Percentiles rank a stretch among this genome's conserved stretches.
phyloP scores from a whole-genome alignment of 2,113 vertebrate genomes.

The Natator depressus region DNA sequence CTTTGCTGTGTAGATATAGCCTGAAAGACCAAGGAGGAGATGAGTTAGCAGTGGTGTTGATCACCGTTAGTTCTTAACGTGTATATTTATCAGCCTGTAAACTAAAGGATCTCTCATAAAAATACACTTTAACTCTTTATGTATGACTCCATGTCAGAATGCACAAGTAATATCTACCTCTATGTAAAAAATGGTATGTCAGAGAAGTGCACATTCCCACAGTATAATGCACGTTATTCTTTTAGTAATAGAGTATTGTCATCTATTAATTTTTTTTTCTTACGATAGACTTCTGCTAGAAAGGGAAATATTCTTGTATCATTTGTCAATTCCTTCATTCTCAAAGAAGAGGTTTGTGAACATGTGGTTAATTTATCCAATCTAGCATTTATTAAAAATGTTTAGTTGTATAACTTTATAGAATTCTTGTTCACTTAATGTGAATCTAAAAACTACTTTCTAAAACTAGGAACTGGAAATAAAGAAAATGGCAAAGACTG shows the following conservation, averaged over 20 bases:
- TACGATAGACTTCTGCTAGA: background rate
- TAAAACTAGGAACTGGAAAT: slow-evolving; percentile 92
- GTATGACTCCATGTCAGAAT: background rate
- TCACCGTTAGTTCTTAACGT: background rate
- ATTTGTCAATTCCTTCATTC: background rate
- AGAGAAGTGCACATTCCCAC: background rate
- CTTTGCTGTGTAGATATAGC: background rate
- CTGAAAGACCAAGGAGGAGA: background rate
- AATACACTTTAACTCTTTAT: background rate
- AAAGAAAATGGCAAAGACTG: slow-evolving; percentile 98
- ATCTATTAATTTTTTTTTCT: background rate
- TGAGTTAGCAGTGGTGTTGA: background rate
- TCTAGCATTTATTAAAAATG: background rate
- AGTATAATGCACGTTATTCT: background rate
- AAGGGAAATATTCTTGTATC: background rate
- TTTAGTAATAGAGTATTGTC: background rate
- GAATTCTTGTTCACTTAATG: background rate
- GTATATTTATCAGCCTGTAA: background rate
- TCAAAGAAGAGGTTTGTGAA: background rate
- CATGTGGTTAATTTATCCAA: background rate
- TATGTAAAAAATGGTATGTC: background rate
- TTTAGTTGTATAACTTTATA: background rate
- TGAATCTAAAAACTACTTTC: background rate
- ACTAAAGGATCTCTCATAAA: background rate
- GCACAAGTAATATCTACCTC: background rate